phyloP scores from a whole-genome alignment of 2,797 vertebrate genomes.

The Pyrrhura leucotis region DNA sequence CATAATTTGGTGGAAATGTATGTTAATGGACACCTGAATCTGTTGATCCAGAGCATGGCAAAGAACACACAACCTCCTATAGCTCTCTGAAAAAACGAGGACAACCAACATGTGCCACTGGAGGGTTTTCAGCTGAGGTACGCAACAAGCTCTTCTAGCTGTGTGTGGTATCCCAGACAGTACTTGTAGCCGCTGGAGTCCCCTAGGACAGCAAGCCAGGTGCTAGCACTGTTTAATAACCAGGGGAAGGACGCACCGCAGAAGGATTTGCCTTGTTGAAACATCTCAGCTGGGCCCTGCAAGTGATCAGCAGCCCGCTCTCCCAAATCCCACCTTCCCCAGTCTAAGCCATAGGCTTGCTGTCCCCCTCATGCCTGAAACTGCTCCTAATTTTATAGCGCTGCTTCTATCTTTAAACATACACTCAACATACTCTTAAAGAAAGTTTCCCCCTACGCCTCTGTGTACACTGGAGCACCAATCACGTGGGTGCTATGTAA shows the following conservation, averaged over 20 bases:
- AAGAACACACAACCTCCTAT: not conserved
- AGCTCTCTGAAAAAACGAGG: not conserved
- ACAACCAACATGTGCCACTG: not conserved
- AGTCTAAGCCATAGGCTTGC: not conserved
- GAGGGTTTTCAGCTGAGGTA: not conserved
- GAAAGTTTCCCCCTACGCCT: fast-evolving
- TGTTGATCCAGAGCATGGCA: not conserved
- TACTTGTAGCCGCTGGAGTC: not conserved
- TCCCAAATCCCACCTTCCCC: not conserved
- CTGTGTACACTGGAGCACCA: not conserved
- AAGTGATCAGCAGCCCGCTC: not conserved
- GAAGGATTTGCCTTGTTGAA: not conserved
- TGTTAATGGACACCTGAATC: not conserved
- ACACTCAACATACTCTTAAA: not conserved
- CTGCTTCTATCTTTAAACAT: not conserved
- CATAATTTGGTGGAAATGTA: not conserved
- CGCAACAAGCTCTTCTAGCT: not conserved
- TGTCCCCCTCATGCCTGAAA: not conserved
- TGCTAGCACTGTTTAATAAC: not conserved
- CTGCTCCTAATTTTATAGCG: not conserved
- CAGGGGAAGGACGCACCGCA: fast-evolving
- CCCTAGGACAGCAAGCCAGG: not conserved
- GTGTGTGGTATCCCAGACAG: not conserved
- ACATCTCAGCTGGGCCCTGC: not conserved
- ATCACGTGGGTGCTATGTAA: not conserved